Conservation (phyloP, 2,888 invertebrate species). For the Entomobrya multifasciata region DNA sequence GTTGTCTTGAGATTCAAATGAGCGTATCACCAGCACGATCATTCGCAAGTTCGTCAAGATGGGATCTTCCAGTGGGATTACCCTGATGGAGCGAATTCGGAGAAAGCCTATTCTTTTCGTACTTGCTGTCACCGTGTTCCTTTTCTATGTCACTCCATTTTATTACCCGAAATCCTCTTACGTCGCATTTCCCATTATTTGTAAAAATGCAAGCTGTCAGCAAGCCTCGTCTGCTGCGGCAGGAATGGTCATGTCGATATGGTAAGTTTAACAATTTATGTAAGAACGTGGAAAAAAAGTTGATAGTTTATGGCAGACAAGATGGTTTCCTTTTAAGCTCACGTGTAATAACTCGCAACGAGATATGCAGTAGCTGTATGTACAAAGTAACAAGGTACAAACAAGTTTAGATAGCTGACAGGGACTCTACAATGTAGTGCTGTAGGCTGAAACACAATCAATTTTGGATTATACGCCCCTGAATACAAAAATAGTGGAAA, state of each 20-base stretch:
- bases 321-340: too few species aligned
- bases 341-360: too few species aligned
- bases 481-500: too few species aligned
- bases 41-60: constrained; percentile 13
- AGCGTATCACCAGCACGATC: neutral
- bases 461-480: too few species aligned
- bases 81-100: constrained; percentile 64
- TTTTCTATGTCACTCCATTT: constrained; percentile 71
- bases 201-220: constrained; percentile 69
- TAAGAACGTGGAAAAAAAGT: too few species aligned
- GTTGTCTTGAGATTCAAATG: constrained; percentile 12
- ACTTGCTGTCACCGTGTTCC: constrained; percentile 63
- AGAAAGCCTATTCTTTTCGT: constrained; percentile 69
- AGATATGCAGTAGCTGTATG: too few species aligned
- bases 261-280: constrained; percentile 45
- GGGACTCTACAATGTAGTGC: too few species aligned
- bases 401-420: too few species aligned
- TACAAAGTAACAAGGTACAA: too few species aligned
- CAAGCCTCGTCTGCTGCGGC: constrained; percentile 56
- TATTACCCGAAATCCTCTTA: constrained; percentile 66
- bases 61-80: constrained; percentile 37
- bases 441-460: too few species aligned
- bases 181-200: constrained; percentile 60
- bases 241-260: constrained; percentile 55
- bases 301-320: too few species aligned